phyloP scores from a whole-genome alignment of 2,888 invertebrate genomes.

The Drosophila quinaria region DNA sequence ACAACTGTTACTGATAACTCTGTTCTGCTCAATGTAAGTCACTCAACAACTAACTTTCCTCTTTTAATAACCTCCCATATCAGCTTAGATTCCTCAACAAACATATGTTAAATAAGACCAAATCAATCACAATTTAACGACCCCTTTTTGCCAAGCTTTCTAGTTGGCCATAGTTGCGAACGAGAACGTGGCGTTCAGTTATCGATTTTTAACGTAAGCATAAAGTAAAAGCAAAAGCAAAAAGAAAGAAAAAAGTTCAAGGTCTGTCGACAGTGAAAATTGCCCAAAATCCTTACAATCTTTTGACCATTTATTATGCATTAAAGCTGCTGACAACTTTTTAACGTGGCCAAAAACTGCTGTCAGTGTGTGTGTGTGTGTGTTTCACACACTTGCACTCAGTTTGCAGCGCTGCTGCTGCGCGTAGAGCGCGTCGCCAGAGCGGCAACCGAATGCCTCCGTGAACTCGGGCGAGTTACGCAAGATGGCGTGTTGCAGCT shows the following conservation, averaged over 20 bases:
- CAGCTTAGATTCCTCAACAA: slow-evolving; percentile 15
- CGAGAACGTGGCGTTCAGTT: slow-evolving; percentile 32
- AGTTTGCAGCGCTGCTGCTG: slow-evolving; percentile 54
- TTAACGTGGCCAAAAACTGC: slow-evolving; percentile 9
- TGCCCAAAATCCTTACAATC: slow-evolving; percentile 31
- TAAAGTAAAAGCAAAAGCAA: slow-evolving; percentile 7
- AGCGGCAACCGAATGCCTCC: slow-evolving; percentile 78
- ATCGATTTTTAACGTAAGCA: slow-evolving; percentile 64
- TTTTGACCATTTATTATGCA: slow-evolving; percentile 44
- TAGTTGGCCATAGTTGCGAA: background rate
- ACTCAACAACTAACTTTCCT: slow-evolving; percentile 27
- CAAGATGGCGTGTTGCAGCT: slow-evolving; percentile 74
- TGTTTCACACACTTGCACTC: background rate
- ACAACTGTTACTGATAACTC: slow-evolving; percentile 41
- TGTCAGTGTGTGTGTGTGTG: background rate
- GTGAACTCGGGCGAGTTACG: slow-evolving; percentile 78
- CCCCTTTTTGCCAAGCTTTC: background rate
- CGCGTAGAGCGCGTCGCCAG: slow-evolving; percentile 66
- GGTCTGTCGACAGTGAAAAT: slow-evolving; percentile 55
- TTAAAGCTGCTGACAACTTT: slow-evolving; percentile 32
- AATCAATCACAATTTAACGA: slow-evolving; percentile 26
- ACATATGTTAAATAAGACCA: slow-evolving; percentile 54
- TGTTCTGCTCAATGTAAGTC: slow-evolving; percentile 64
- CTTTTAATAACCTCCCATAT: slow-evolving; percentile 11
- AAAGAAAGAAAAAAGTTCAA: slow-evolving; percentile 72